Evolutionary conservation across 1,140 invertebrate species (phyloP), one percentile per base, ranked within the genome.

Genomic region (Philopotamus ludificatus): DNA sequence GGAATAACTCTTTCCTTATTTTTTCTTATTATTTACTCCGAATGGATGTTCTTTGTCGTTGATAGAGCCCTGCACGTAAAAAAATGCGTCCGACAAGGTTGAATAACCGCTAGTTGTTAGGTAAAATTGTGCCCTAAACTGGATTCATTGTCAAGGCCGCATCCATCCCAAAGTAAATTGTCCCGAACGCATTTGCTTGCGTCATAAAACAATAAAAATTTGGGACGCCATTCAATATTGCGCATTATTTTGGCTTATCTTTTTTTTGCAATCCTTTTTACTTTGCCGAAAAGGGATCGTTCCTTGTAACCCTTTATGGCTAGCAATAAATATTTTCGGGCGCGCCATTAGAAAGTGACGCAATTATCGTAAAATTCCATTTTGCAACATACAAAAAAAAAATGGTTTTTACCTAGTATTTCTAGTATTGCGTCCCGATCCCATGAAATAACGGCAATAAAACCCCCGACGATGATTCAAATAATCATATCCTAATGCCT

Each of bases 61-160:
- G 10, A 42, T 21, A 16, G 22, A 20, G 47, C 42, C 57, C 57
- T 23, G 16, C 15, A 16, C 25, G 15, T 20, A 41, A 61, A 63
- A 62, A 67, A 67, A 67, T 64, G 25, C 44, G 67, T 51, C 57
- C 34, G 45, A 44, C 58, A 65, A 65, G 62, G 67, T 68, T 68
- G 62, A 68, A 68, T 68, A 68, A 68, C 67, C 67, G 67, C 67
- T 68, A 68, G 57, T 28, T n/a, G 20, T 39, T 44, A 28, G 28
- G 21, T 28, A 63, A 54, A n/a, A 63, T 42, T 63, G 61, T 42
- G 20, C 26, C 61, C 59, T 26, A 63, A 44, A 12, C 42, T 45
- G 2, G 28, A 39, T 22, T 39, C 18, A 63, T 54, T 63, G 61
- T 63, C 61, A 63, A 63, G 61, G 61, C 34, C 61, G 53, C 57